Evolutionary conservation across 2,888 invertebrate genomes (phyloP).

Genomic region (Scelioninae gen. 1): DNA sequence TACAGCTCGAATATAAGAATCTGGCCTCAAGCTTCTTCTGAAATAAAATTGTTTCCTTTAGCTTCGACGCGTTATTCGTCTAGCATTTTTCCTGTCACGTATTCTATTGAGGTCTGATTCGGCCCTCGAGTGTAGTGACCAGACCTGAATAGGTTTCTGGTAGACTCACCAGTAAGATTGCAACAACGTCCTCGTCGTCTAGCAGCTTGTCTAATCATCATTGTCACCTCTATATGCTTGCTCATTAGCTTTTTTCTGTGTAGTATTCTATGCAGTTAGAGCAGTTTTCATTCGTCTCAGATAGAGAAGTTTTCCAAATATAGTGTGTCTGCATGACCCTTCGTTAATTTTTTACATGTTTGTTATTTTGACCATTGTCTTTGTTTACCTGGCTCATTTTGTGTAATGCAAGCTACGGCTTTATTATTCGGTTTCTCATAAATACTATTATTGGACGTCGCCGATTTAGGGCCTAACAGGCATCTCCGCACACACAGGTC

Average conservation of each 20-base stretch:
- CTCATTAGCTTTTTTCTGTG: constrained; percentile 39
- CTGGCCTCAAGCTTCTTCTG: no score
- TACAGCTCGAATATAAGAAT: no score
- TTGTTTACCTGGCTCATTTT: constrained; percentile 50
- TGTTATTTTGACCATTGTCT: no score
- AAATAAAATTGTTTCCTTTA: no score
- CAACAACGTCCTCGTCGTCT: constrained; percentile 34
- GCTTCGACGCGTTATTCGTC: constrained; percentile 73
- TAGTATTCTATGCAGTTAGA: constrained; percentile 3
- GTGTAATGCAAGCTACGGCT: constrained; percentile 51
- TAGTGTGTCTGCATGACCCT: constrained; percentile 35
- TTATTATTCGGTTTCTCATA: no score
- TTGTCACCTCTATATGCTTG: constrained; percentile 59
- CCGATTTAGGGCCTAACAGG: no score
- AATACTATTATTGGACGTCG: no score
- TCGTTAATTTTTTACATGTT: constrained; percentile 53
- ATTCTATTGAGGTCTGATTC: no score
- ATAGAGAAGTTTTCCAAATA: constrained; percentile 28
- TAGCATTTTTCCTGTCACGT: constrained; percentile 69
- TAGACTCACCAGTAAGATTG: constrained; percentile 70
- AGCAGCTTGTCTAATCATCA: constrained; percentile 23
- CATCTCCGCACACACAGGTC: no score
- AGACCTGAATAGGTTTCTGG: constrained; percentile 73
- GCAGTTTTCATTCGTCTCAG: constrained; percentile 38
- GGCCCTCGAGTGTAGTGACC: constrained; percentile 71